These are phyloP conservation scores for Aricia artaxerxes DNA, from an alignment of 2,888 invertebrate genomes.

Conservation along the genomic window DNA sequence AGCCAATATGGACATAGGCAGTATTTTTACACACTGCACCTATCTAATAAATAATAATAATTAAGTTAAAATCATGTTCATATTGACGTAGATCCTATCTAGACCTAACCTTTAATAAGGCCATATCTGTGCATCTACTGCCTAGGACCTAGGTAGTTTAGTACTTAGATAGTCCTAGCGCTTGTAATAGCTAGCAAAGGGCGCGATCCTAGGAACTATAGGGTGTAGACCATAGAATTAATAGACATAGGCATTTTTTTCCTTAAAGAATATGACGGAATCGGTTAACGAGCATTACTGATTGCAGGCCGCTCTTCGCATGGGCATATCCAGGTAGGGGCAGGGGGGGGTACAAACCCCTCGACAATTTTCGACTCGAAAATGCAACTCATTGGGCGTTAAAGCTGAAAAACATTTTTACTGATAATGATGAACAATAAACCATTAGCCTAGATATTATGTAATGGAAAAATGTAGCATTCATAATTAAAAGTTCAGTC, in stretches of 20 bases:
- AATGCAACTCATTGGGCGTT: no score
- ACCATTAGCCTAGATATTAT: no score
- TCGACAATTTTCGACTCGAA: no score
- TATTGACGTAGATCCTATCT: slow-evolving; percentile 22
- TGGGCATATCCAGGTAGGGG: no score
- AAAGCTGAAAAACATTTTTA: no score
- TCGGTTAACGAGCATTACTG: no score
- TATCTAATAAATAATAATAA: slow-evolving; percentile 20
- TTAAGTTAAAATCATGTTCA: slow-evolving; percentile 18
- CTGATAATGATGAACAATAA: no score
- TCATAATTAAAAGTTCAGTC: no score
- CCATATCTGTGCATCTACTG: slow-evolving; percentile 23
- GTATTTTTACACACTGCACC: slow-evolving; percentile 10
- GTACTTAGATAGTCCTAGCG: neutral
- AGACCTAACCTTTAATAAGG: slow-evolving; percentile 22
- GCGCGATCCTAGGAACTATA: neutral
- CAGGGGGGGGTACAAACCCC: no score
- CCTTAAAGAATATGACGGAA: neutral
- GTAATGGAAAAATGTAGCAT: no score
- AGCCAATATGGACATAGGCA: neutral
- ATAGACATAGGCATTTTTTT: neutral
- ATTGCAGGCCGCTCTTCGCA: no score
- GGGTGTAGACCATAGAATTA: neutral
- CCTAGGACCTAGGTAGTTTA: neutral
- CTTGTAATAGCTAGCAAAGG: slow-evolving; percentile 19